Evolutionary conservation across 2,797 vertebrate species (phyloP), one percentile per base, ranked within the genome.

Genomic region (Phoeniculus purpureus): DNA sequence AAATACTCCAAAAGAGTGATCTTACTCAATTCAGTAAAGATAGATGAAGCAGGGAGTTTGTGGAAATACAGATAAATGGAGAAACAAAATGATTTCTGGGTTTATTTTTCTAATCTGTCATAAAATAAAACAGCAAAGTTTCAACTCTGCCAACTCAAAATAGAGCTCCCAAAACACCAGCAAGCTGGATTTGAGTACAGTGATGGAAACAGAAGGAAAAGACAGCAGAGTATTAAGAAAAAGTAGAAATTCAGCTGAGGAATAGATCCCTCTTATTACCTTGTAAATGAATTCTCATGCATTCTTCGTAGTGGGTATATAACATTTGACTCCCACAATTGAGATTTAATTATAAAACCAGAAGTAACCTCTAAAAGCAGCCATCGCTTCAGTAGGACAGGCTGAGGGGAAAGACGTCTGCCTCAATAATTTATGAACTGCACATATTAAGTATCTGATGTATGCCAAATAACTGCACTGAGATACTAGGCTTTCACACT

Each of bases 401-500:
- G 47, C 32, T 83, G 89, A 81, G 87, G 88, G 70, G 70, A 93
- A 90, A 81, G 56, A 73, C 62, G 71, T 90, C 73, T 32, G 89
- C 64, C 45, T 94, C 67, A 76, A 94, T 95, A 78, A 94, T 95
- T 84, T 73, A 96, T 73, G 66, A 83, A 48, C 6, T 40, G n/a
- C 64, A 76, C 47, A 65, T 95, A 96, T 92, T 81, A 76, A 85
- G 71, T 96, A 50, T 94, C 92, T 71, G 17, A n/a, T 74, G 60
- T 58, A 59, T 0, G 12, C 79, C 85, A 94, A 43, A 84, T 89
- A 81, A 92, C 83, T 93, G 88, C 66, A 67, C 70, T 81, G 79
- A 89, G 96, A 89, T 93, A 79, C 71, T 96, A 93, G 93, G 92
- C 93, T 96, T 96, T 96, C 96, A 96, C 85, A 93, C 70, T 19